phyloP scores from a whole-genome alignment of 2,113 vertebrate species.

The Poecile atricapillus region DNA sequence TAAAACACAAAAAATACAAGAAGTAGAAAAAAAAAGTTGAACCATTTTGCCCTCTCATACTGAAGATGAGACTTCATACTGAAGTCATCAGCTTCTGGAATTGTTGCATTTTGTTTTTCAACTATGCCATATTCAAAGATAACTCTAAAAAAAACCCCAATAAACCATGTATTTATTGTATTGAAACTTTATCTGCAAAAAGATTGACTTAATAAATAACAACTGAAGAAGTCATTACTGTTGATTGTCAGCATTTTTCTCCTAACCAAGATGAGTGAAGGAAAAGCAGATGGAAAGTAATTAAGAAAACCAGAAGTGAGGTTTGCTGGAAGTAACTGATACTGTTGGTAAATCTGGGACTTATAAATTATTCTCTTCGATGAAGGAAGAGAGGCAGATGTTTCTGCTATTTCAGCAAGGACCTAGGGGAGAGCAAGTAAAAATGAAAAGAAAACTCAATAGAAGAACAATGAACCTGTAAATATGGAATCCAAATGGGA shows the following conservation, averaged over 20 bases:
- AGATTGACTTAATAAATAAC: slow-evolving; percentile 57
- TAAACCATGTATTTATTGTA: neutral
- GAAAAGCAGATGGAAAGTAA: slow-evolving; percentile 72
- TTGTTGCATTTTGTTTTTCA: neutral
- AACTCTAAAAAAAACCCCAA: neutral
- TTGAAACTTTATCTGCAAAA: slow-evolving; percentile 42
- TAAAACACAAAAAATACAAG: neutral
- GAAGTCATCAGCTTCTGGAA: neutral
- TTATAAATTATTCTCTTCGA: slow-evolving; percentile 56
- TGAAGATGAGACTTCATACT: too few species aligned
- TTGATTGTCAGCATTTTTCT: slow-evolving; percentile 61
- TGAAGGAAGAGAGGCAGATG: slow-evolving; percentile 55
- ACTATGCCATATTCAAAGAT: neutral
- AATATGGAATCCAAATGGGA: neutral
- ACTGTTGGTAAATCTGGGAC: slow-evolving; percentile 70
- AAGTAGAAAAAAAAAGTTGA: neutral
- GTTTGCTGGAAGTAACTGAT: slow-evolving; percentile 69
- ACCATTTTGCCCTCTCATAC: neutral
- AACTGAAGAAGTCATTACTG: slow-evolving; percentile 53
- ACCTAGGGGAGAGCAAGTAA: neutral
- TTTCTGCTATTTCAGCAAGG: slow-evolving; percentile 65
- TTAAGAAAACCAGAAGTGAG: slow-evolving; percentile 68
- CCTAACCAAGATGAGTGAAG: slow-evolving; percentile 52
- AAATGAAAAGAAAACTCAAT: neutral
- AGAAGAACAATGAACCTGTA: neutral